phyloP scores from a whole-genome alignment of 23 tunicate genomes.

The Aplidium turbinatum region DNA sequence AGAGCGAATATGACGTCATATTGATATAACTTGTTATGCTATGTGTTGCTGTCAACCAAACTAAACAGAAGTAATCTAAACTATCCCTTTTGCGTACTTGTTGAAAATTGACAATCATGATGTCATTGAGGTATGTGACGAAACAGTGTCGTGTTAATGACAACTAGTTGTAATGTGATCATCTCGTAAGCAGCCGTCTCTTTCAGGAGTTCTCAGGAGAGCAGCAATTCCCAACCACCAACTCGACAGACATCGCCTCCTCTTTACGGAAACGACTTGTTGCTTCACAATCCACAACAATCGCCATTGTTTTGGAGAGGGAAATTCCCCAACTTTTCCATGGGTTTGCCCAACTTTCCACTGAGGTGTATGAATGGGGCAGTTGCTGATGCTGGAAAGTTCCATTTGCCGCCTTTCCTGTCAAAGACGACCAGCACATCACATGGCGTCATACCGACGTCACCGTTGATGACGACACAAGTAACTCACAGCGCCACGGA shows the following conservation, averaged over 20 bases:
- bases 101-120: too few species aligned
- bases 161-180: too few species aligned
- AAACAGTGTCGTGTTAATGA: too few species aligned
- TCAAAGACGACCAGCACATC: background rate
- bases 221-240: slow-evolving; percentile 19
- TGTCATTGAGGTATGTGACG: too few species aligned
- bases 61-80: too few species aligned
- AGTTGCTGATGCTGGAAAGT: background rate
- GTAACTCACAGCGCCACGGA: background rate
- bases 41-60: too few species aligned
- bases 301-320: slow-evolving; percentile 31
- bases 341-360: slow-evolving; percentile 24
- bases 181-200: background rate
- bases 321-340: slow-evolving; percentile 39
- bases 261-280: slow-evolving; percentile 10
- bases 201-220: slow-evolving; percentile 35
- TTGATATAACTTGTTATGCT: too few species aligned
- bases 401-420: background rate
- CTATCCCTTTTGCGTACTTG: too few species aligned
- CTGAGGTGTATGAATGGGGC: background rate
- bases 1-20: too few species aligned
- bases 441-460: background rate
- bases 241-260: slow-evolving; percentile 27
- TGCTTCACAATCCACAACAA: slow-evolving; percentile 35
- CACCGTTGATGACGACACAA: background rate